Base-by-base conservation (phyloP, 2,888 invertebrate species). In the Entomobrya proxima region DNA sequence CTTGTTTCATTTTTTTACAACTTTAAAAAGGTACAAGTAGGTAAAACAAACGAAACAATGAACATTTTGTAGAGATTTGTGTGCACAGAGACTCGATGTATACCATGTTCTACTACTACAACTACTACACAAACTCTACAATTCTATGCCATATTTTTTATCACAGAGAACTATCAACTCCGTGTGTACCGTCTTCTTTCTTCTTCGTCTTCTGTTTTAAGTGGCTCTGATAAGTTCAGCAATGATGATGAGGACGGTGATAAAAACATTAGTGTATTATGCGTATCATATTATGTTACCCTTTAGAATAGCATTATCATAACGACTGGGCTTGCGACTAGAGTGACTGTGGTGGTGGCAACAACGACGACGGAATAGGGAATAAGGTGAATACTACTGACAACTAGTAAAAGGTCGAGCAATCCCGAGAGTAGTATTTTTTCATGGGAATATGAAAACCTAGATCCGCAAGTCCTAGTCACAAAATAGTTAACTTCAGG, bases 361-460 rank as follows among this genome's bases (percentile, higher is more conserved):
- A 32, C 18, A 50, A 52, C n/a, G 27, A 55, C 7, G 81, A 74
- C 37, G 81, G 47, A 58, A 47, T 32, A 24, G 7, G 37, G 72
- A 52, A 18, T 21, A 21, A 37, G 37, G n/a, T 11, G 52, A 52
- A 21, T 72, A 72, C 9, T 37, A 67, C 35, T 21, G n/a, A 61
- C 27, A 74, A 27, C 18, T 61, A 82, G 58, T 50, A 84, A 85
- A 86, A 86, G 82, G 86, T 86, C 82, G 82, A 79, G 35, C 64
- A 77, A 77, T 77, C 47, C 86, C 82, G 82, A 81, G n/a, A n/a
- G 85, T 30, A 37, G 55, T 74, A 83, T 81, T 79, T 79, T 82
- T 86, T 83, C 86, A 86, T 86, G 86, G 86, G 86, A 86, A 86
- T 83, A 83, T 77, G 78, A 86, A 86, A 86, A 86, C 86, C 86